A percentile compares a stretch with the other conserved stretches of the same genome.
Conservation (phyloP, 2,888 invertebrate genomes). For the Drosophila greeni region DNA sequence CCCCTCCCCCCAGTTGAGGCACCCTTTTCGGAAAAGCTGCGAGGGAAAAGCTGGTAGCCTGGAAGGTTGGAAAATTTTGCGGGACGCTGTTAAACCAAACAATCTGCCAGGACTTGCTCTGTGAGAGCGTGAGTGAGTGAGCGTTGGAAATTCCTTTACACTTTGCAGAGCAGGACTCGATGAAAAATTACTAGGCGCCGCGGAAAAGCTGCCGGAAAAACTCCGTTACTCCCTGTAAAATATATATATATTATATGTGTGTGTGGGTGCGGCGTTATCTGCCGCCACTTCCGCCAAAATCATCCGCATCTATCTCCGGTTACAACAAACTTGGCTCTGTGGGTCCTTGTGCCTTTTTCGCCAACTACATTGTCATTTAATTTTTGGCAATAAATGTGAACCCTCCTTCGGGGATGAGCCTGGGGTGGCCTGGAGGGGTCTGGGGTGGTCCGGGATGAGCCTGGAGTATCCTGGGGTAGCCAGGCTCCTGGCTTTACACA, state of each 20-base stretch:
- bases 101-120: conserved; percentile 55
- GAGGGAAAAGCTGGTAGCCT: neutral
- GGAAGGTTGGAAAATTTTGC: conserved; percentile 5
- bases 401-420: conserved; percentile 32
- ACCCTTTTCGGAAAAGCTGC: neutral
- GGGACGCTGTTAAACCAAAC: conserved; percentile 60
- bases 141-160: conserved; percentile 72
- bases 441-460: neutral
- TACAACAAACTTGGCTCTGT: conserved; percentile 41
- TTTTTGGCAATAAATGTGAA: conserved; percentile 75
- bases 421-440: neutral
- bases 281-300: conserved; percentile 37
- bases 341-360: conserved; percentile 31
- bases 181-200: conserved; percentile 64
- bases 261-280: conserved; percentile 19
- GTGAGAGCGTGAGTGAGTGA: conserved; percentile 50
- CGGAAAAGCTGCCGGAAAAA: conserved; percentile 27
- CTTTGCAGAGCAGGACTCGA: conserved; percentile 65
- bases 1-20: neutral
- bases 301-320: conserved; percentile 45
- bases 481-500: neutral
- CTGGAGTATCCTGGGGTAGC: neutral
- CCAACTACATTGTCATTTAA: conserved; percentile 75
- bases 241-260: neutral
- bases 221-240: too few species aligned